phyloP scores from a whole-genome alignment of 2,113 vertebrate genomes.

The Trichomycterus rosablanca region DNA sequence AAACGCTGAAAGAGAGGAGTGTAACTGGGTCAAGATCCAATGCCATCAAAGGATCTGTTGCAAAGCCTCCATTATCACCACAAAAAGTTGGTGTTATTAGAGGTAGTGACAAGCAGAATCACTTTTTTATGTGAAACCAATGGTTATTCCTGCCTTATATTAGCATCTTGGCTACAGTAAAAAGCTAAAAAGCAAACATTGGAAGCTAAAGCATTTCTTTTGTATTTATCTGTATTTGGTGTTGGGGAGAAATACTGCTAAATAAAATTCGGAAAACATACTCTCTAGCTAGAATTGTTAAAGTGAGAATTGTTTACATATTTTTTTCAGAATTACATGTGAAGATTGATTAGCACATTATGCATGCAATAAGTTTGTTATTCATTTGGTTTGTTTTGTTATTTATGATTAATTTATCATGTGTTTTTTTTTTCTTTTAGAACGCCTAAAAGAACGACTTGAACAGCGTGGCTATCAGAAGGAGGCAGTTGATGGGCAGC shows the following conservation, averaged over 20 bases:
- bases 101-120: background rate
- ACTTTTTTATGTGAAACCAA: background rate
- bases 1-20: constrained; percentile 26
- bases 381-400: background rate
- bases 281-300: too few relatives aligned
- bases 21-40: constrained; percentile 32
- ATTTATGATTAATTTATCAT: background rate
- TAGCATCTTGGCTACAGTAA: too few relatives aligned
- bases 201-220: too few relatives aligned
- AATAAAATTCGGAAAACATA: too few relatives aligned
- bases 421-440: background rate
- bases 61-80: constrained; percentile 31
- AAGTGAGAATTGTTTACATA: too few relatives aligned
- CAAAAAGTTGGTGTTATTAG: constrained; percentile 36
- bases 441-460: constrained; percentile 27
- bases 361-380: too few relatives aligned
- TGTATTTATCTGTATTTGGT: too few relatives aligned
- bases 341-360: too few relatives aligned
- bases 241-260: too few relatives aligned
- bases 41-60: constrained; percentile 29
- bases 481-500: constrained; percentile 31
- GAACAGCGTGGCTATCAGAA: constrained; percentile 33
- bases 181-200: too few relatives aligned
- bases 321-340: too few relatives aligned
- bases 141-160: too few relatives aligned